A percentile compares a stretch with the other conserved stretches of the same genome.
These are phyloP conservation scores for Ctenodactylus gundi DNA, from an alignment of 2,113 vertebrate species.

Conservation along the genomic window DNA sequence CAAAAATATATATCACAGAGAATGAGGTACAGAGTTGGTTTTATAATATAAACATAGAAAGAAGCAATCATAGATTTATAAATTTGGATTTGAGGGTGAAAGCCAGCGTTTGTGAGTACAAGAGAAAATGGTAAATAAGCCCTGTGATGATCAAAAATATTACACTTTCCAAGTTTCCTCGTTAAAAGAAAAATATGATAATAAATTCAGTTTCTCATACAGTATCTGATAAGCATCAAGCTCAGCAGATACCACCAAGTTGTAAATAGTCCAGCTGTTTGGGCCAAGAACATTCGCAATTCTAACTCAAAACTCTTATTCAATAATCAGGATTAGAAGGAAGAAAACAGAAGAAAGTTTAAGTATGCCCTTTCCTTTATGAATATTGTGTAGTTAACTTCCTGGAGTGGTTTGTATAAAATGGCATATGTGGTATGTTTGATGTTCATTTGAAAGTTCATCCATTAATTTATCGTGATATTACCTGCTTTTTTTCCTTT, in stretches of 20 bases:
- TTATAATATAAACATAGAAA: slow-evolving; percentile 40
- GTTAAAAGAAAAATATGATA: slow-evolving; percentile 40
- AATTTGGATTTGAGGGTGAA: slow-evolving; percentile 53
- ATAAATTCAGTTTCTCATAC: slow-evolving; percentile 48
- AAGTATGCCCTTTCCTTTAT: background rate
- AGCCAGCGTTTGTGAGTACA: slow-evolving; percentile 64
- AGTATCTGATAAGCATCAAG: slow-evolving; percentile 35
- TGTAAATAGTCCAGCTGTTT: background rate
- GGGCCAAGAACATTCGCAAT: background rate
- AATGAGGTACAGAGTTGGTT: background rate
- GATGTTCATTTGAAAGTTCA: slow-evolving; percentile 25
- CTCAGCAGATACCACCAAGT: slow-evolving; percentile 4
- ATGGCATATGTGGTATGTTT: slow-evolving; percentile 43
- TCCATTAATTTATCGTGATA: slow-evolving; percentile 47
- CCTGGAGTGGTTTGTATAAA: slow-evolving; percentile 34
- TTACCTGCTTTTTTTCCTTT: slow-evolving; percentile 68
- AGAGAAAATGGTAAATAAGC: slow-evolving; percentile 57
- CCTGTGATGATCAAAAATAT: slow-evolving; percentile 51
- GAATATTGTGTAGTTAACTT: background rate
- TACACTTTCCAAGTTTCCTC: slow-evolving; percentile 52
- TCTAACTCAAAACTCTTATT: slow-evolving; percentile 41
- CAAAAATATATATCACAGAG: slow-evolving; percentile 47
- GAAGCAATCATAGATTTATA: slow-evolving; percentile 41
- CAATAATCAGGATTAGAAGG: background rate
- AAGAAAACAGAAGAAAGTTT: background rate